A percentile compares a stretch with the other conserved stretches of the same genome.
Evolutionary conservation across 2,113 vertebrate species (phyloP).

Genomic region (cattle (Bos taurus)): DNA sequence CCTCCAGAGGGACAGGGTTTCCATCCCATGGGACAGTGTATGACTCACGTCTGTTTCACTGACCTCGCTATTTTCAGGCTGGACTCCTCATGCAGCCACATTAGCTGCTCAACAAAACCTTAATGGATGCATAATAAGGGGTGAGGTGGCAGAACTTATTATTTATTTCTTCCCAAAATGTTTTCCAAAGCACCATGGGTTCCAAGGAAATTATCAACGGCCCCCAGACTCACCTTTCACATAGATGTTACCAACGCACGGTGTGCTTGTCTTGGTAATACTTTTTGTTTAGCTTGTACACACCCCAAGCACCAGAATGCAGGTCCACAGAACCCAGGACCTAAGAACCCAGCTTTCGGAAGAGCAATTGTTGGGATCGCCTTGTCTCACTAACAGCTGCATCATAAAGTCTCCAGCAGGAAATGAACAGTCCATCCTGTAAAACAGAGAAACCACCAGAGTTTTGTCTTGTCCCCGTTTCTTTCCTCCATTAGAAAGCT

Average conservation of each 20-base stretch:
- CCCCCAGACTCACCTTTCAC: neutral
- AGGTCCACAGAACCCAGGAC: neutral
- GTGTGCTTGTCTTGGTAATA: neutral
- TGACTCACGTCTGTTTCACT: neutral
- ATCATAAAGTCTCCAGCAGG: neutral
- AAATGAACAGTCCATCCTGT: accelerated
- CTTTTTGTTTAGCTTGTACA: neutral
- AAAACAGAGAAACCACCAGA: neutral
- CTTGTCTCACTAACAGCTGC: neutral
- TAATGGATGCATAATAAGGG: neutral
- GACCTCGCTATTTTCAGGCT: neutral
- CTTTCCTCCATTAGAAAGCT: neutral
- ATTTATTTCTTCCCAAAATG: neutral
- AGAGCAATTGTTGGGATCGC: accelerated
- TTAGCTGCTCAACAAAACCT: neutral
- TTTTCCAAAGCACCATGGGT: neutral
- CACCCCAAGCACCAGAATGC: neutral
- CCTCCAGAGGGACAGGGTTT: neutral
- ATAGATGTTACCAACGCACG: accelerated
- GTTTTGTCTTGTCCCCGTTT: too few relatives aligned
- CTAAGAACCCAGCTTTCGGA: neutral
- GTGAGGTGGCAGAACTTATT: neutral
- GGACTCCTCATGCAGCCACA: neutral
- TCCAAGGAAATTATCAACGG: neutral
- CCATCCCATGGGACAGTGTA: neutral